phyloP scores from a whole-genome alignment of 2,888 invertebrate species.

The Amiota mariae region DNA sequence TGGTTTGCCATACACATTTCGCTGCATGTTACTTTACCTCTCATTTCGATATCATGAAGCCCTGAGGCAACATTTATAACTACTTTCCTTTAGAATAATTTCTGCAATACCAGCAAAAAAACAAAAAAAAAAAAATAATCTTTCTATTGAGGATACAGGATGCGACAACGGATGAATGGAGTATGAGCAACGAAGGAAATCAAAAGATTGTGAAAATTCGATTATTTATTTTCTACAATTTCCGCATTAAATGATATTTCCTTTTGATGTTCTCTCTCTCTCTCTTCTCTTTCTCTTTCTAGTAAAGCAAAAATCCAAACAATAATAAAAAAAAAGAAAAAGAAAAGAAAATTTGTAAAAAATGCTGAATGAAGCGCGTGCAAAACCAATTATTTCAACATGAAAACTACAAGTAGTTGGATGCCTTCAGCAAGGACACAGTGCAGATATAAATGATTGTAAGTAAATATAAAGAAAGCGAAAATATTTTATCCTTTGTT shows the following conservation, averaged over 20 bases:
- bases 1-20: too few species aligned
- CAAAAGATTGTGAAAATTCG: slow-evolving; percentile 63
- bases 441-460: slow-evolving; percentile 38
- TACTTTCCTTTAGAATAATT: background rate
- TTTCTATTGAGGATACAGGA: too few species aligned
- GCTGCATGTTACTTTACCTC: too few species aligned
- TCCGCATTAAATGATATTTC: slow-evolving; percentile 59
- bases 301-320: too few species aligned
- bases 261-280: slow-evolving; percentile 33
- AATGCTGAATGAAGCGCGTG: slow-evolving; percentile 17
- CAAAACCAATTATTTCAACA: slow-evolving; percentile 60
- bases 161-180: too few species aligned
- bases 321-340: slow-evolving; percentile 1
- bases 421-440: slow-evolving; percentile 20
- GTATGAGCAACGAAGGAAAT: slow-evolving; percentile 30
- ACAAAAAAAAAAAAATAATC: too few species aligned
- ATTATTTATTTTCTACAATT: slow-evolving; percentile 61
- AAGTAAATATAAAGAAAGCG: slow-evolving; percentile 34
- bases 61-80: too few species aligned
- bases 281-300: too few species aligned
- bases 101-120: background rate
- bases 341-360: slow-evolving; percentile 19
- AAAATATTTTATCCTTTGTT: slow-evolving; percentile 35
- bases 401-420: slow-evolving; percentile 24
- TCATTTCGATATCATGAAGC: too few species aligned